These are phyloP conservation scores for Orthosia cruda DNA, from an alignment of 2,888 invertebrate genomes.

Conservation along the genomic window DNA sequence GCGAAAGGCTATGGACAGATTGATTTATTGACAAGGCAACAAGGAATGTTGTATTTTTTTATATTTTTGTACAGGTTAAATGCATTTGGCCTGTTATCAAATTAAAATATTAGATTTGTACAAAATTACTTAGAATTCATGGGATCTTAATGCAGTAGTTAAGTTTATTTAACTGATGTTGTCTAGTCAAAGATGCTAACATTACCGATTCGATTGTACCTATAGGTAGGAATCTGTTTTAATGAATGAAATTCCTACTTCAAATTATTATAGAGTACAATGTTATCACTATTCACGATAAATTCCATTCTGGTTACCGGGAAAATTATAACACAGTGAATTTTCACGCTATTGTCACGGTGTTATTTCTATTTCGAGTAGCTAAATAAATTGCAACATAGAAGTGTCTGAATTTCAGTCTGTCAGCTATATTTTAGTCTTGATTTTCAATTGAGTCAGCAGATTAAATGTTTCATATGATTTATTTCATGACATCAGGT, in stretches of 20 bases:
- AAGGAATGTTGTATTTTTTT: background rate
- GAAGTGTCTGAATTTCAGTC: conserved; percentile 32
- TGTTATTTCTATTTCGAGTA: conserved; percentile 29
- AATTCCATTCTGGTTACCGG: conserved; percentile 6
- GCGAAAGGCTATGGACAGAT: background rate
- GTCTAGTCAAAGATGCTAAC: background rate
- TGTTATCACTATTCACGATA: background rate
- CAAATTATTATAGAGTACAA: background rate
- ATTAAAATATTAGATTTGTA: background rate
- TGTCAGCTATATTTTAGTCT: conserved; percentile 46
- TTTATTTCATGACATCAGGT: conserved; percentile 44
- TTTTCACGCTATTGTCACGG: conserved; percentile 22
- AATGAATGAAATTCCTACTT: background rate
- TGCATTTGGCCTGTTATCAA: background rate
- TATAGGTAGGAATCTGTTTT: background rate
- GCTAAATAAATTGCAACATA: conserved; percentile 28
- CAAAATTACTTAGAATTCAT: background rate
- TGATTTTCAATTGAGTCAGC: conserved; percentile 43
- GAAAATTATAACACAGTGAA: conserved; percentile 10
- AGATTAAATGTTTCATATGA: conserved; percentile 31
- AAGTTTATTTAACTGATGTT: background rate
- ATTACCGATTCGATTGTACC: conserved; percentile 9
- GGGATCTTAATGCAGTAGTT: background rate
- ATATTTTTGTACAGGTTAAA: background rate
- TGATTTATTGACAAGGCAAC: background rate